Conservation (phyloP, 2,113 vertebrate species). For the Petrocephalus microphthalmus region DNA sequence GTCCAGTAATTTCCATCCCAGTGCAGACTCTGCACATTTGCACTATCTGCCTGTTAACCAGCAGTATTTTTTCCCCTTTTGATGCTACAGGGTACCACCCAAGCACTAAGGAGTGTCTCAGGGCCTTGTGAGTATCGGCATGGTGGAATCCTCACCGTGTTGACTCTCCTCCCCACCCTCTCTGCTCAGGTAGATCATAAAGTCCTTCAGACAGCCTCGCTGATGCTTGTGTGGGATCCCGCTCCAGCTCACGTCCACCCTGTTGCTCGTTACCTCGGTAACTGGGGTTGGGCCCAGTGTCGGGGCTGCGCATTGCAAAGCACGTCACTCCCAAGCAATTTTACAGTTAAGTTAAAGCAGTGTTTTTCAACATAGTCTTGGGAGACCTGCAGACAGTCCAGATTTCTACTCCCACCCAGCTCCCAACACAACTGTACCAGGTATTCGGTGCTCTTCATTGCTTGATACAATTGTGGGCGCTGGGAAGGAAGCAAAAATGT, state of each 20-base stretch:
- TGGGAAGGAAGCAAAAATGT: neutral
- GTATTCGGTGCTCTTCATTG: neutral
- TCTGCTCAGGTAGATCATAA: slow-evolving; percentile 50
- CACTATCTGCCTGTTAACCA: neutral
- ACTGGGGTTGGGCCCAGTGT: slow-evolving; percentile 29
- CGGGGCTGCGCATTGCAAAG: slow-evolving; percentile 44
- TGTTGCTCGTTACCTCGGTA: slow-evolving; percentile 22
- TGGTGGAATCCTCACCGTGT: slow-evolving; percentile 27
- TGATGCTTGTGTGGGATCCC: slow-evolving; percentile 37
- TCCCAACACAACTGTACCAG: neutral
- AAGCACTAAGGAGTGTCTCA: neutral
- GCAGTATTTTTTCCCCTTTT: neutral
- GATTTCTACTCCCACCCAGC: neutral
- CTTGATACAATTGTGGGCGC: neutral
- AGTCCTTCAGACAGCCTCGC: slow-evolving; percentile 52
- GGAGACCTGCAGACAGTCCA: neutral
- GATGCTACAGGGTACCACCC: neutral
- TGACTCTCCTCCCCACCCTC: neutral
- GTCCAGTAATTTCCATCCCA: neutral
- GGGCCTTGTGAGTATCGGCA: neutral
- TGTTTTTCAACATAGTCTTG: neutral
- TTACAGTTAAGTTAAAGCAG: neutral
- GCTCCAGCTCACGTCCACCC: slow-evolving; percentile 44
- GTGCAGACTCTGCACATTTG: neutral
- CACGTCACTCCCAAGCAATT: neutral